Conservation (phyloP, 2,113 vertebrate species). For the Oenanthe melanoleuca region DNA sequence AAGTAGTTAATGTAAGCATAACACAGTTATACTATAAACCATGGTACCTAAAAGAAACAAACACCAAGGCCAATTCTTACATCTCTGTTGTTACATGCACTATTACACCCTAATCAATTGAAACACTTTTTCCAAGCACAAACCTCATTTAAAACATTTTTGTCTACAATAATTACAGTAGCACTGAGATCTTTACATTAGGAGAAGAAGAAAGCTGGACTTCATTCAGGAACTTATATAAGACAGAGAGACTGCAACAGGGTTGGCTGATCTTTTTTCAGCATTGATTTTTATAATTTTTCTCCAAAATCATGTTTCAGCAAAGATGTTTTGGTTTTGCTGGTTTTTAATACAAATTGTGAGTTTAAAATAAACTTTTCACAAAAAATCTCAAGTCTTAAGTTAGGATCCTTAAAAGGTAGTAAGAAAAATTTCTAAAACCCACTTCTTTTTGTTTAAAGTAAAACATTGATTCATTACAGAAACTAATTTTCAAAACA, state of each 20-base stretch:
- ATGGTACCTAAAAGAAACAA: background rate
- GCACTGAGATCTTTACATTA: background rate
- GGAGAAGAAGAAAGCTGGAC: background rate
- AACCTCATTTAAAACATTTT: background rate
- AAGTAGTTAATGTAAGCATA: background rate
- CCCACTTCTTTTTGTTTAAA: background rate
- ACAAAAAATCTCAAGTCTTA: background rate
- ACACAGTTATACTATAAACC: background rate
- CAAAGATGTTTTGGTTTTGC: background rate
- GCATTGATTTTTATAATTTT: background rate
- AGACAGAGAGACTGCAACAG: background rate
- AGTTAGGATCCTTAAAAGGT: background rate
- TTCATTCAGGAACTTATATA: background rate
- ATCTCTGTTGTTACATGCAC: background rate
- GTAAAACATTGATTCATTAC: background rate
- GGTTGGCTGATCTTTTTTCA: background rate
- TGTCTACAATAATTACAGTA: background rate
- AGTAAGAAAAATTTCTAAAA: background rate
- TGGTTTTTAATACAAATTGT: background rate
- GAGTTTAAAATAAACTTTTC: background rate
- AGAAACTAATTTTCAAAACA: background rate
- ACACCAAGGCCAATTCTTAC: background rate
- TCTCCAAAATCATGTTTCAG: background rate
- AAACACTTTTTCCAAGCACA: background rate
- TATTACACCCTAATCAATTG: background rate